Evolutionary conservation across 2,888 invertebrate genomes (phyloP).

Genomic region (Amorpha juglandis): DNA sequence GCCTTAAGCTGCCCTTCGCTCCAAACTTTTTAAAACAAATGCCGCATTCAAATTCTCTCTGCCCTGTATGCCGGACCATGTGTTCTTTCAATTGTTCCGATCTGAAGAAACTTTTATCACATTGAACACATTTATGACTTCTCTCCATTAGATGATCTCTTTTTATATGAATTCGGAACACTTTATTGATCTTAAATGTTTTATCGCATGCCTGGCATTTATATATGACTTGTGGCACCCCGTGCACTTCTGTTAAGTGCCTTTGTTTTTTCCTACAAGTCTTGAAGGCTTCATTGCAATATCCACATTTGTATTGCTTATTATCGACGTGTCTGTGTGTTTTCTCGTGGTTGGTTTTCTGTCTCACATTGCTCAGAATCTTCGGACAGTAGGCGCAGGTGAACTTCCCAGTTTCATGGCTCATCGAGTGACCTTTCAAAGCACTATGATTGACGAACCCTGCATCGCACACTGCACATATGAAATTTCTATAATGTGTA

Average conservation of each 20-base stretch:
- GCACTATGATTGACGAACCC: constrained; percentile 41
- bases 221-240: constrained; percentile 44
- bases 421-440: constrained; percentile 31
- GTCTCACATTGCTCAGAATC: constrained; percentile 38
- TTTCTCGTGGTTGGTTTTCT: constrained; percentile 47
- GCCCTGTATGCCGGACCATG: constrained; percentile 59
- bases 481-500: constrained; percentile 48
- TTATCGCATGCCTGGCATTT: constrained; percentile 62
- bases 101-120: constrained; percentile 58
- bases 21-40: constrained; percentile 57
- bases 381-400: constrained; percentile 39
- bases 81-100: constrained; percentile 57
- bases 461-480: constrained; percentile 47
- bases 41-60: constrained; percentile 57
- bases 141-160: constrained; percentile 62
- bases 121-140: constrained; percentile 52
- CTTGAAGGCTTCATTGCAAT: constrained; percentile 56
- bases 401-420: constrained; percentile 40
- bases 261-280: constrained; percentile 54
- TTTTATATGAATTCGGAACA: constrained; percentile 55
- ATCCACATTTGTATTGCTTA: constrained; percentile 54
- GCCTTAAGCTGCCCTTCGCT: constrained; percentile 58
- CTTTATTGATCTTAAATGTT: constrained; percentile 51
- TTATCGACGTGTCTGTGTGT: constrained; percentile 49
- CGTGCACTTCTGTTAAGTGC: constrained; percentile 54